Base-by-base conservation (phyloP, 2,113 vertebrate genomes). In the Pseudopipra pipra region DNA sequence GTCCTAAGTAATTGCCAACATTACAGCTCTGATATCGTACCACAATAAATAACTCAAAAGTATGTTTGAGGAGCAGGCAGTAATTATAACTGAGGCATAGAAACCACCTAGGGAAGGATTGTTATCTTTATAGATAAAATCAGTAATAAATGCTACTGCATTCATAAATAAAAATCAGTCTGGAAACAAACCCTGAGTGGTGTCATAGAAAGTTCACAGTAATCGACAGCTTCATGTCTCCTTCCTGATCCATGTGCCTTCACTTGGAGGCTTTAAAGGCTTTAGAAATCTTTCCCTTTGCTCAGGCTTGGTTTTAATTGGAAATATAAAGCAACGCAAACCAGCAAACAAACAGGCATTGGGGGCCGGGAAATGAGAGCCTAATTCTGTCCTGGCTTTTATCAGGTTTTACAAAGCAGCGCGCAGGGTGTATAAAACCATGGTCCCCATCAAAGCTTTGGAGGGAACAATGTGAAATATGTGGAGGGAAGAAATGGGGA, bases 71-170 rank as follows among this genome's bases (percentile, higher is more conserved):
- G 72, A 93, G 73, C 28, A 75, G 56, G 55, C 72, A 65, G 72
- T 84, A 86, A 90, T 94, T 95, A 94, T 37, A 89, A 92, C 73
- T 52, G 56, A 90, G 84, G 92, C 88, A 67, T 2, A 81, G 90
- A 93, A 89, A 83, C n/a, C 27, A 41, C 47, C 59, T 8, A 92
- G 56, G 73, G 85, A 95, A 96, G 90, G 88, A 96, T 75, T 83
- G 79, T 79, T 90, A 93, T 93, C 88, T 94, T 96, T 89, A 67
- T 76, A 92, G 96, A 96, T 97, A 97, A 96, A 96, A 96, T 97
- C 96, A 96, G 95, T 90, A 96, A 96, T 96, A 97, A 95, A 96
- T 85, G 92, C 76, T 93, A 61, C 93, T 78, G 88, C 85, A 92
- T 94, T 94, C 85, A 95, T 96, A 96, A 96, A 96, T 96, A 96